Evolutionary conservation across 2,797 vertebrate genomes (phyloP), one percentile per base, ranked within the genome.

Genomic region (Scyliorhinus canicula): DNA sequence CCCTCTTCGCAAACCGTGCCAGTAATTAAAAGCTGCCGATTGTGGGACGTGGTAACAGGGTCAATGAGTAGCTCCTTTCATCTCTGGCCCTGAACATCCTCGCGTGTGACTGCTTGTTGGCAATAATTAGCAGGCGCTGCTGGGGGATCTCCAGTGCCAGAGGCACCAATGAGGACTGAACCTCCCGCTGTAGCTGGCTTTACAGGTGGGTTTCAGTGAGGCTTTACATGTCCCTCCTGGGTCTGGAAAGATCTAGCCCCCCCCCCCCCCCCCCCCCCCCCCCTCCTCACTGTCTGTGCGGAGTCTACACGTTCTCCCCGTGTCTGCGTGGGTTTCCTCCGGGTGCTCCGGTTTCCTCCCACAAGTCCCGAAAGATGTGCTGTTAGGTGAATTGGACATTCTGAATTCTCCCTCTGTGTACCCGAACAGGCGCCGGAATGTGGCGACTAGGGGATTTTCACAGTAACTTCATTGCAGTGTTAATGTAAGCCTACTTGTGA

Each of bases 41-140:
- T 96, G 96, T 96, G 96, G 96, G 96, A 96, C 96, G 96, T 97
- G 97, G 96, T 97, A 97, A 96, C 95, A 35, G 0, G 96, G 96
- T 96, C 96, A 96, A 95, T 95, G 95, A 95, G 95, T 95, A 95
- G 40, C 95, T 96, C 95, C 96, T 96, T 96, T 97, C 95, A 96
- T 96, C 96, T 97, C 95, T 93, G 96, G 96, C 95, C 96, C 95
- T 96, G 96, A 95, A 95, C 96, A 97, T 97, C 96, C 95, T 96
- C 96, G 97, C 63, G 96, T 96, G 96, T 97, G 97, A 97, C 97
- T 97, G 97, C 96, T 97, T 96, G 96, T 96, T 96, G 96, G 96
- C 96, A 96, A 96, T 97, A 96, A 97, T 97, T 97, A 97, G 97
- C 97, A 24, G 77, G 16, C 40, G 16, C n/a, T 44, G 19, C 19